Evolutionary conservation across 2,797 vertebrate species (phyloP).

Genomic region (Cyclopterus lumpus): DNA sequence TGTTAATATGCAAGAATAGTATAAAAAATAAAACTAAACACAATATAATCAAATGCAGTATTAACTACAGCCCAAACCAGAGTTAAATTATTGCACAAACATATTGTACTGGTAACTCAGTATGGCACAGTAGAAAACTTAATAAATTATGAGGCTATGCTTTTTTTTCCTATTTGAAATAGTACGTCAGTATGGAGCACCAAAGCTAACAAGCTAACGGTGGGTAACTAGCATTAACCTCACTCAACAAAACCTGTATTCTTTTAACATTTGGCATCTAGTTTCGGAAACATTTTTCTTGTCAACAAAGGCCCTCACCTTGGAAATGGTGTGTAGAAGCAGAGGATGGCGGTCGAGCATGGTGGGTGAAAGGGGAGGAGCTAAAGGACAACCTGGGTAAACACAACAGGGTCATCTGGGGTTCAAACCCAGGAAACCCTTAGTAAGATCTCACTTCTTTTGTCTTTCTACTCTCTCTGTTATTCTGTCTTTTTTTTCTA

Average conservation of each 20-base stretch:
- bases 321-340: slow-evolving; percentile 19
- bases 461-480: slow-evolving; percentile 16
- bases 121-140: background rate
- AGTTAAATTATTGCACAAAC: too few species aligned
- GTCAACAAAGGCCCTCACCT: slow-evolving; percentile 36
- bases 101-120: too few species aligned
- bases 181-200: background rate
- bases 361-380: slow-evolving; percentile 87
- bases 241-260: background rate
- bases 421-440: slow-evolving; percentile 85
- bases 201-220: background rate
- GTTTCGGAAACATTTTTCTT: slow-evolving; percentile 32
- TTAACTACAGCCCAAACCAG: too few species aligned
- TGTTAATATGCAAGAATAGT: too few species aligned
- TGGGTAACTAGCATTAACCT: background rate
- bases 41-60: too few species aligned
- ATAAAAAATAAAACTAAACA: too few species aligned
- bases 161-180: background rate
- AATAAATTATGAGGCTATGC: too few species aligned
- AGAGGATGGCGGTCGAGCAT: slow-evolving; percentile 67
- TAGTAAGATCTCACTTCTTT: slow-evolving; percentile 7
- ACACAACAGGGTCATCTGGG: slow-evolving; percentile 88
- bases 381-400: slow-evolving; percentile 86
- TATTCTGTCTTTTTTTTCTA: slow-evolving; percentile 17
- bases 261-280: slow-evolving; percentile 19